These are phyloP conservation scores for Mormoops blainvillei DNA, from an alignment of 2,113 vertebrate species.

Conservation along the genomic window DNA sequence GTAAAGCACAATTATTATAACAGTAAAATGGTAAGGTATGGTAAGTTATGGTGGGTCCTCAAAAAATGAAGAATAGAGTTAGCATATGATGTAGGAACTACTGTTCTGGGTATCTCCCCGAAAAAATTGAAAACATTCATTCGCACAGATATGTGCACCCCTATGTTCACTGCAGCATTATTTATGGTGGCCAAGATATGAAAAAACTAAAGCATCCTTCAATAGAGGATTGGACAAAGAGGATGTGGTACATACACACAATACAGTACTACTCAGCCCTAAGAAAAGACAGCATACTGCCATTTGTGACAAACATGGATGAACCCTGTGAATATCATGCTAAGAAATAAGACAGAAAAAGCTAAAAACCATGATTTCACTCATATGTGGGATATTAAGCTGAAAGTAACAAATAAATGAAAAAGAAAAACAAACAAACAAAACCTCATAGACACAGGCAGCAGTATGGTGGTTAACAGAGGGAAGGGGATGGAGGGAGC, in stretches of 20 bases:
- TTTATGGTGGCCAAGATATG: not conserved
- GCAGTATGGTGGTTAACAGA: not conserved
- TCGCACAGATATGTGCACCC: not conserved
- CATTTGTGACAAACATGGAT: too few species aligned
- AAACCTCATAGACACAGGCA: not conserved
- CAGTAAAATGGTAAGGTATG: not conserved
- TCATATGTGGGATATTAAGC: not conserved
- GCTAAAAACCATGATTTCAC: not conserved
- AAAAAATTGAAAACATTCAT: not conserved
- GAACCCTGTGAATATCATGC: not conserved
- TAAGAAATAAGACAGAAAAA: not conserved
- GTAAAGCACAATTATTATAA: not conserved
- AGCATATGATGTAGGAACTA: not conserved
- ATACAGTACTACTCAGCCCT: not conserved
- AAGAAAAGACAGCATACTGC: not conserved
- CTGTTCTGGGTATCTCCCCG: not conserved
- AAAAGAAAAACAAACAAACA: not conserved
- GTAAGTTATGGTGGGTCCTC: not conserved
- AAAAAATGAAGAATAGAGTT: not conserved
- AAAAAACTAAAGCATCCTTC: not conserved
- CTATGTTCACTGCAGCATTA: not conserved
- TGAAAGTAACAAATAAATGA: not conserved
- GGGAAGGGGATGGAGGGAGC: too few species aligned
- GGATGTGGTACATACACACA: not conserved
- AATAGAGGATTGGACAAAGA: not conserved